These are phyloP conservation scores for Petrophora chlorosata DNA, from an alignment of 2,888 invertebrate genomes.

Conservation along the genomic window DNA sequence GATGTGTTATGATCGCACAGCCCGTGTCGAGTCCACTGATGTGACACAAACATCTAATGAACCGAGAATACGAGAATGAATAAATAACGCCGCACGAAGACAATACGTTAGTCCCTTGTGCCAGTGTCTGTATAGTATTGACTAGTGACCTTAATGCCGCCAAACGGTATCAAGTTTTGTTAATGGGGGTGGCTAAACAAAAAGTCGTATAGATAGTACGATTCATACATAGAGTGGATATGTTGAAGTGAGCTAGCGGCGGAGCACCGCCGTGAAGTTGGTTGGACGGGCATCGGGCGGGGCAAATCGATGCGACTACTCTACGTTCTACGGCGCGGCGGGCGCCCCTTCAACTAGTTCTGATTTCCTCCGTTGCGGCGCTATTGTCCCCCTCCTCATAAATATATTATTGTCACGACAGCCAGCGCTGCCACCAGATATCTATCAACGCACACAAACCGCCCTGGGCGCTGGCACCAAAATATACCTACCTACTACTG, in stretches of 20 bases:
- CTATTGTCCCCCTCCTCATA: slow-evolving; percentile 32
- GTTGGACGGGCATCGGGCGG: slow-evolving; percentile 57
- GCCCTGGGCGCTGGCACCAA: not conserved
- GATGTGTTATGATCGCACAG: slow-evolving; percentile 39
- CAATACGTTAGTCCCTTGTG: slow-evolving; percentile 26
- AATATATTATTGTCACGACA: slow-evolving; percentile 10
- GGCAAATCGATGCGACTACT: slow-evolving; percentile 67
- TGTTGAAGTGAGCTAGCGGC: slow-evolving; percentile 70
- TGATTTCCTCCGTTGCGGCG: slow-evolving; percentile 44
- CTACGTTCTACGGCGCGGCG: slow-evolving; percentile 47
- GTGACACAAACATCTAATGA: slow-evolving; percentile 46
- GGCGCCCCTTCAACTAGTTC: slow-evolving; percentile 48
- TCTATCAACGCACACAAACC: not conserved
- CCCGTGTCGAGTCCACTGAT: slow-evolving; percentile 43
- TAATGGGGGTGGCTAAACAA: slow-evolving; percentile 74
- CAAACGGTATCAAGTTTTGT: slow-evolving; percentile 64
- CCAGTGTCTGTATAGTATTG: slow-evolving; percentile 44
- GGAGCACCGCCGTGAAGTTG: slow-evolving; percentile 65
- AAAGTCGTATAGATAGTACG: slow-evolving; percentile 75
- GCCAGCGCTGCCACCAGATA: slow-evolving; percentile 1
- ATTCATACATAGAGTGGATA: slow-evolving; percentile 68
- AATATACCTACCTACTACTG: not conserved
- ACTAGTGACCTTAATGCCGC: slow-evolving; percentile 62
- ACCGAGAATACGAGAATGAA: slow-evolving; percentile 24
- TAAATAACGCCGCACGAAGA: slow-evolving; percentile 23